A percentile compares a stretch with the other conserved stretches of the same genome.
phyloP scores from a whole-genome alignment of 2,888 invertebrate species.

The Ectropis crepuscularia region DNA sequence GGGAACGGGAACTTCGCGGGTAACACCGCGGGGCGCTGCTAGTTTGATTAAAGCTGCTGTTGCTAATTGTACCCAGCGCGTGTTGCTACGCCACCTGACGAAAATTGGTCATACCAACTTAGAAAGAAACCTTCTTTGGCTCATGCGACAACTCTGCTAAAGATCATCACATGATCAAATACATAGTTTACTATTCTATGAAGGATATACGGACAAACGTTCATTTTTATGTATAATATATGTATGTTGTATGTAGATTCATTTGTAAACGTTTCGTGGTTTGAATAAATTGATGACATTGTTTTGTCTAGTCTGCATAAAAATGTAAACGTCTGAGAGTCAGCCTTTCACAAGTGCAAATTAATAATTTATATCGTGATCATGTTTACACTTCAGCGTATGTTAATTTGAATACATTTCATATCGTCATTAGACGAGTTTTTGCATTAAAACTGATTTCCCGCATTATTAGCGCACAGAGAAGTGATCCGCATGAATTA shows the following conservation, averaged over 20 bases:
- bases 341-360: slow-evolving; percentile 28
- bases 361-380: slow-evolving; percentile 26
- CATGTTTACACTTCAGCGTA: slow-evolving; percentile 7
- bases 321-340: slow-evolving; percentile 18
- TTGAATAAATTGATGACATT: background rate
- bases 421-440: background rate
- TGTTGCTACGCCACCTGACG: no score
- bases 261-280: background rate
- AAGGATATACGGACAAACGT: no score
- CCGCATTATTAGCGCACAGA: slow-evolving; percentile 22
- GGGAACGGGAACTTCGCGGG: no score
- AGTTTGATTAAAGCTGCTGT: no score
- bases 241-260: background rate
- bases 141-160: no score
- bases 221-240: no score
- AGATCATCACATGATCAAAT: no score
- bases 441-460: slow-evolving; percentile 15
- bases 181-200: no score
- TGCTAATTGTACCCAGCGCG: no score
- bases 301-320: background rate
- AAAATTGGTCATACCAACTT: no score
- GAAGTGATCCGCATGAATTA: slow-evolving; percentile 13
- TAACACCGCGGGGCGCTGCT: no score
- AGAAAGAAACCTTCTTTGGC: no score
- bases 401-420: slow-evolving; percentile 14